phyloP scores from a whole-genome alignment of 1,140 invertebrate genomes.

The Kradibia gibbosae region DNA sequence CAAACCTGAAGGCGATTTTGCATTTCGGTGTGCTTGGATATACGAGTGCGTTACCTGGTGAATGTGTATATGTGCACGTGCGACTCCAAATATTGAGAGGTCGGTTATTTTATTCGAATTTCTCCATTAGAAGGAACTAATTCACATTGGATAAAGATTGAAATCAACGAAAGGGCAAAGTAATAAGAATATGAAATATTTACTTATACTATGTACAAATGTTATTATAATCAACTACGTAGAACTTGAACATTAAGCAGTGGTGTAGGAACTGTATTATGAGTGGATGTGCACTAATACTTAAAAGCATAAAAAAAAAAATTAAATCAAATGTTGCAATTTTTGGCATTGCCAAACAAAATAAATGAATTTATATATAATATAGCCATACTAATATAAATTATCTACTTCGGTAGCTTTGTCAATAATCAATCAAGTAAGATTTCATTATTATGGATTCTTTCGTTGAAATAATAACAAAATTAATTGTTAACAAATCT shows the following conservation, averaged over 20 bases:
- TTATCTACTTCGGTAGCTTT: not conserved
- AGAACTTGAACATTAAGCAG: not conserved
- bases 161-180: constrained; percentile 15
- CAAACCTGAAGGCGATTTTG: constrained; percentile 38
- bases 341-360: not conserved
- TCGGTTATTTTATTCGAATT: not conserved
- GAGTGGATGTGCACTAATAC: not conserved
- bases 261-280: not conserved
- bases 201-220: constrained; percentile 19
- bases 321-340: not conserved
- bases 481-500: constrained; percentile 12
- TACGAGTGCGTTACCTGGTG: not conserved
- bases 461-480: constrained; percentile 5
- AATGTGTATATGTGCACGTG: not conserved
- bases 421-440: constrained; percentile 14
- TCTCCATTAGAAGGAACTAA: not conserved
- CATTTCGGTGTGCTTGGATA: not conserved
- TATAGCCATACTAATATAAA: not conserved
- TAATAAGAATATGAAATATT: constrained; percentile 22
- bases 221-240: not conserved
- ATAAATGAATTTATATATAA: not conserved
- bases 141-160: not conserved
- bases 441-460: constrained; percentile 10
- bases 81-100: constrained; percentile 12
- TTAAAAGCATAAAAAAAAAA: not conserved